Base-by-base conservation (phyloP, 64 coral and sea anemone species). In the Platygyra sinensis region DNA sequence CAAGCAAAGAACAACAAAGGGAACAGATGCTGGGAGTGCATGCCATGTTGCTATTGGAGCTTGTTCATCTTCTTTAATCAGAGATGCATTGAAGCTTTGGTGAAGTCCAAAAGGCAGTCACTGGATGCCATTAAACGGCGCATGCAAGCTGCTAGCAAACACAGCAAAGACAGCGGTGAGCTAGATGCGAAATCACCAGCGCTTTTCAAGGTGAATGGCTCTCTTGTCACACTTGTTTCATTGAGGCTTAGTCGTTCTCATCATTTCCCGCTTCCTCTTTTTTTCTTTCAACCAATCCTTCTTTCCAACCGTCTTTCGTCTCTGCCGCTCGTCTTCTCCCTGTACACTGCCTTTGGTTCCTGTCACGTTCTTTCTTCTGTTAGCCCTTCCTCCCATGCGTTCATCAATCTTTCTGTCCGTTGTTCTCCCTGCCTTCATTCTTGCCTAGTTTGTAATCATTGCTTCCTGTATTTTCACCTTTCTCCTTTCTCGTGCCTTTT, bases 1-100 rank as follows among this genome's bases (percentile, higher is more conserved):
- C 96, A 91, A 51, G 96, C 94, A 61, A 98, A 98, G 65, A 95
- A 95, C 78, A 98, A 95, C 65, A 95, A 93, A 67, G 96, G 96
- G 5, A 98, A 95, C 73, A 80, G 96, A 18, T 98, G 96, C 10
- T 98, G 93, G 96, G 96, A 98, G 52, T 98, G 96, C 36, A 95
- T 98, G 96, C 93, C 96, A 0, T 98, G 96, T 85, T 91, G 78
- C 22, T 98, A 98, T 63, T 98, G 96, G 96, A 93, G 76, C 76
- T 67, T 92, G 46, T 67, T 92, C 30, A 78, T 92, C n/a, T 86
- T 74, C n/a, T 92, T 86, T 25, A 92, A 92, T 60, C 90, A 92
- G 54, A 73, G 90, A 86, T 86, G 64, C 36, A 92, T 92, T 65
- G 90, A 92, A 49, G 90, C 82, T 11, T 72, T 92, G n/a, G 90